Conservation (phyloP, 2,888 invertebrate genomes). For the Dasysyrphus albostriatus region DNA sequence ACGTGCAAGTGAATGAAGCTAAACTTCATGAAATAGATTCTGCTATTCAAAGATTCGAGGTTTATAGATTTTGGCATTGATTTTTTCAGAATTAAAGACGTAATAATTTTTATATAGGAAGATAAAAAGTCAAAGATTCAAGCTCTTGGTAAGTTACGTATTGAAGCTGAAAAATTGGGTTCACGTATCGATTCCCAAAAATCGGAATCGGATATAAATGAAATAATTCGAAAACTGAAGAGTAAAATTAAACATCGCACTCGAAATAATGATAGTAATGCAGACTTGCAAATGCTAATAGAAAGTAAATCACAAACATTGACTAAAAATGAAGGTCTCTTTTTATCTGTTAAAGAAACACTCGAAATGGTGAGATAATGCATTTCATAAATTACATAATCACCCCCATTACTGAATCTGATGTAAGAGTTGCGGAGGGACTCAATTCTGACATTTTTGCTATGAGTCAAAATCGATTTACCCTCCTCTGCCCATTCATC, state of each 20-base stretch:
- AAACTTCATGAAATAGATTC: slow-evolving; percentile 70
- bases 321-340: slow-evolving; percentile 81
- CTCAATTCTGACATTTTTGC: too few relatives aligned
- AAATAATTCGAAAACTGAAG: slow-evolving; percentile 80
- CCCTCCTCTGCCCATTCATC: too few relatives aligned
- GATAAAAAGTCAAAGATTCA: slow-evolving; percentile 60
- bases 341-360: slow-evolving; percentile 84
- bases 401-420: not conserved
- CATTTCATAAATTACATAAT: not conserved
- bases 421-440: too few relatives aligned
- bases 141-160: slow-evolving; percentile 66
- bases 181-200: slow-evolving; percentile 81
- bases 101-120: slow-evolving; percentile 32
- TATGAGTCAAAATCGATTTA: too few relatives aligned
- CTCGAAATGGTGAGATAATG: slow-evolving; percentile 82
- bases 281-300: slow-evolving; percentile 80
- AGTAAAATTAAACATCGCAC: slow-evolving; percentile 79
- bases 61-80: not conserved
- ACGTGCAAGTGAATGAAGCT: slow-evolving; percentile 61
- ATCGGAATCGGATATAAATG: slow-evolving; percentile 82
- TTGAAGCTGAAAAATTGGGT: slow-evolving; percentile 79
- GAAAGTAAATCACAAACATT: slow-evolving; percentile 84
- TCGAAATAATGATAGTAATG: slow-evolving; percentile 78
- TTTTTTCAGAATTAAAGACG: not conserved
- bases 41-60: slow-evolving; percentile 61